Conservation (phyloP, 2,888 invertebrate species). For the Lepetodrilus schrolli region DNA sequence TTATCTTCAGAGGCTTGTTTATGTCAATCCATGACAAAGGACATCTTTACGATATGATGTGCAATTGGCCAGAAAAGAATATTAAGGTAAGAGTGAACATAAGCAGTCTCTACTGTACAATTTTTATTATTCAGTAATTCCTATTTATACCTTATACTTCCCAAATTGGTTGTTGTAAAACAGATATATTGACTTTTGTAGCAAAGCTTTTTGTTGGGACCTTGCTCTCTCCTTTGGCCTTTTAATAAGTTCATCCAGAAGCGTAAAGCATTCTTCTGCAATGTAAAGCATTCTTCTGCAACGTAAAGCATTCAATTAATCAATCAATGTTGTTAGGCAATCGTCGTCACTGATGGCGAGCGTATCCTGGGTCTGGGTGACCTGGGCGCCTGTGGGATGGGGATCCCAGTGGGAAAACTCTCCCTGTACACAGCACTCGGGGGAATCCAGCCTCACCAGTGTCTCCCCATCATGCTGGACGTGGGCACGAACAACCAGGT, state of each 20-base stretch:
- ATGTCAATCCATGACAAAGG: slow-evolving; percentile 97
- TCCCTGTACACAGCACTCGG: slow-evolving; percentile 97
- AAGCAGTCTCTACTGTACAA: no score
- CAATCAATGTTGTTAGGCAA: slow-evolving; percentile 74
- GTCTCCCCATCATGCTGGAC: slow-evolving; percentile 94
- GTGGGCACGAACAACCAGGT: slow-evolving; percentile 94
- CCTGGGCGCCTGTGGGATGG: slow-evolving; percentile 98
- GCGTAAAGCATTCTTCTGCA: no score
- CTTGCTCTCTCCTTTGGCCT: no score
- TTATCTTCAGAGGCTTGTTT: slow-evolving; percentile 84
- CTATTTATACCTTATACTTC: background rate
- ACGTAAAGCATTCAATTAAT: no score
- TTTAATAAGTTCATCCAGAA: no score
- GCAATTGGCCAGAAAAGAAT: slow-evolving; percentile 87
- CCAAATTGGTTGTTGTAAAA: no score
- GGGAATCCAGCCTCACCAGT: slow-evolving; percentile 95
- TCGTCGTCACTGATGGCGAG: slow-evolving; percentile 97
- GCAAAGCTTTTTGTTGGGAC: no score
- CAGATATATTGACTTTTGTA: no score
- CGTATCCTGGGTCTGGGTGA: slow-evolving; percentile 98
- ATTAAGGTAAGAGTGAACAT: slow-evolving; percentile 76
- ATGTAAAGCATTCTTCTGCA: no score
- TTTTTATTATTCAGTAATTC: no score
- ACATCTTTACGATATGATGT: slow-evolving; percentile 93
- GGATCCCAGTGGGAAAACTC: slow-evolving; percentile 97